Evolutionary conservation across 1,140 invertebrate genomes (phyloP), one percentile per base, ranked within the genome.

Genomic region (Drosophila sechellia): DNA sequence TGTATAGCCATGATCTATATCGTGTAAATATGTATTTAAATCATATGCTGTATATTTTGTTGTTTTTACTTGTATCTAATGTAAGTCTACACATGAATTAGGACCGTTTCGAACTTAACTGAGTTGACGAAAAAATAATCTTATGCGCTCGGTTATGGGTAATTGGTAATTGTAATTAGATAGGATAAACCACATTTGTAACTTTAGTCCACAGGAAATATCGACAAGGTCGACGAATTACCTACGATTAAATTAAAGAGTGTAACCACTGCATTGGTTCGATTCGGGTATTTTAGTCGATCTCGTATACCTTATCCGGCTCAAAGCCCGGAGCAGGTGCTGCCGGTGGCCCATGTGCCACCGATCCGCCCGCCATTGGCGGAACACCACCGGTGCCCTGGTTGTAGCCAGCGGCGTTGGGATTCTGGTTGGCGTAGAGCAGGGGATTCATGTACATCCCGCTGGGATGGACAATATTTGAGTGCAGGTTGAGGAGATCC

Each of bases 391-490:
- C 80, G 3, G 46, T 77, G 22, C 48, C 86, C 63, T 73, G 72
- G 37, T 77, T 86, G 48, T 91, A 91, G 42, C 90, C 90, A 31
- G 90, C 90, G 6, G 90, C 89, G 5, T 65, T 76, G 3, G 90
- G 89, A 60, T 91, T 77, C 65, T 92, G 90, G 59, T 92, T 92
- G 59, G 90, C 81, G 54, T 90, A 92, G 27, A 92, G 85, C 59
- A 92, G 63, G 2, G 91, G 91, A 80, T 91, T 92, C 91, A 92
- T 92, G 48, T 92, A 92, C 87, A 92, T 78, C 25, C 91, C 91
- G 35, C 85, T 90, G 17, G 91, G 91, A 70, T 91, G 89, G 43
- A 79, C 78, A 53, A 92, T 77, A 52, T 85, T 81, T 20, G 76
- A 57, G 45, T 92, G 87, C 52, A 92, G 53, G n/a, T 68, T 69